Percentiles rank a stretch among this genome's conserved stretches.
phyloP scores from a whole-genome alignment of 2,888 invertebrate genomes.

The Rhingia rostrata region DNA sequence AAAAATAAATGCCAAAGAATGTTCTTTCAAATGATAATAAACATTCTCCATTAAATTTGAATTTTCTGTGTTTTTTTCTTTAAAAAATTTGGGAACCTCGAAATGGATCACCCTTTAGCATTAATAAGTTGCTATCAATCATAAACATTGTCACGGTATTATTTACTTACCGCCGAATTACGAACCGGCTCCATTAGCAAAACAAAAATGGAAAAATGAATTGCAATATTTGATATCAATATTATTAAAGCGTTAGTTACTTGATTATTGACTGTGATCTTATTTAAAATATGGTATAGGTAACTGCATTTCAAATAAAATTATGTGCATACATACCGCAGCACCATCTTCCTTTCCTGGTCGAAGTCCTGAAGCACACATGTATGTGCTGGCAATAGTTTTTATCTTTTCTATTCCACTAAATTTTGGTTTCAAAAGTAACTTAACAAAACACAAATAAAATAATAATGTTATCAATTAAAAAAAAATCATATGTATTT shows the following conservation, averaged over 20 bases:
- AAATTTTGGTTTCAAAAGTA: conserved; percentile 96
- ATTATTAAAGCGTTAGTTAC: too few species aligned
- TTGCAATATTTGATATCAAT: too few species aligned
- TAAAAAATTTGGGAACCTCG: too few species aligned
- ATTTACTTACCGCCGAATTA: conserved; percentile 80
- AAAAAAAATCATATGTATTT: not conserved
- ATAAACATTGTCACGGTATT: too few species aligned
- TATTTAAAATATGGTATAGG: not conserved
- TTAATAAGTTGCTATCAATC: too few species aligned
- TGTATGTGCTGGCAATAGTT: conserved; percentile 98
- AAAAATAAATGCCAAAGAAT: too few species aligned
- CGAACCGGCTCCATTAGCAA: conserved; percentile 77
- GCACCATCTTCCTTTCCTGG: conserved; percentile 92
- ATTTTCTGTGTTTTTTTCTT: too few species aligned
- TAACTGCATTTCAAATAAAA: not conserved
- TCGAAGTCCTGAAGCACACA: conserved; percentile 96
- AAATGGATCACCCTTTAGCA: too few species aligned
- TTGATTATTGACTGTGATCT: not conserved
- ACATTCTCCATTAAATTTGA: too few species aligned
- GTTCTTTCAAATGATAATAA: too few species aligned
- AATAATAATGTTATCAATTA: not conserved
- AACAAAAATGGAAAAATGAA: too few species aligned
- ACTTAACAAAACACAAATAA: conserved; percentile 80
- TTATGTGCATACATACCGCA: conserved; percentile 83
- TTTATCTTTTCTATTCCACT: conserved; percentile 99